Percentiles rank a stretch among this genome's conserved stretches.
Evolutionary conservation across 2,888 invertebrate genomes (phyloP).

Genomic region (Lapara coniferarum): DNA sequence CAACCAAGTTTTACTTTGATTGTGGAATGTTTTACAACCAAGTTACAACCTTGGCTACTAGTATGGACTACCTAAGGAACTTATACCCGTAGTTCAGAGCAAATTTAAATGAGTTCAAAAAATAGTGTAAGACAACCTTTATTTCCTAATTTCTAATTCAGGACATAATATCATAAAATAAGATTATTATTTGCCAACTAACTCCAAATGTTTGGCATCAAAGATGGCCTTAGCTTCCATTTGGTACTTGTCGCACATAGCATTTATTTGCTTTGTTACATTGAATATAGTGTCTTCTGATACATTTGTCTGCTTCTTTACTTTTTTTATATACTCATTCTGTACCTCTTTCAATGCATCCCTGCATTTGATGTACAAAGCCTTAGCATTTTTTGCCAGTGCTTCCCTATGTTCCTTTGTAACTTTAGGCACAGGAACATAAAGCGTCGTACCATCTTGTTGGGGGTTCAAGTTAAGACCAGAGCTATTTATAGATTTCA

Average conservation of each 20-base stretch:
- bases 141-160: slow-evolving; percentile 9
- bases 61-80: too few species aligned
- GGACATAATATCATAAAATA: background rate
- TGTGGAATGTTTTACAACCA: too few species aligned
- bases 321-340: slow-evolving; percentile 87
- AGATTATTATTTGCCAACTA: slow-evolving; percentile 83
- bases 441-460: slow-evolving; percentile 96
- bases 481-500: slow-evolving; percentile 90
- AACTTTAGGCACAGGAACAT: slow-evolving; percentile 94
- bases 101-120: background rate
- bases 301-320: slow-evolving; percentile 87
- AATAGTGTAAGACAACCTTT: background rate
- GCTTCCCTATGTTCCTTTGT: slow-evolving; percentile 96
- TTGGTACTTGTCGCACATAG: slow-evolving; percentile 87
- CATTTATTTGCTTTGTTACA: slow-evolving; percentile 87
- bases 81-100: too few species aligned
- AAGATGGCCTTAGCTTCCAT: slow-evolving; percentile 70
- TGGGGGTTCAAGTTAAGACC: slow-evolving; percentile 97
- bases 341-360: slow-evolving; percentile 90
- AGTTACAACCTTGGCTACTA: too few species aligned
- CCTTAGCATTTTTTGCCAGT: slow-evolving; percentile 94
- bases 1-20: too few species aligned
- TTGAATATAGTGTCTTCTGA: slow-evolving; percentile 88
- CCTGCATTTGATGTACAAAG: slow-evolving; percentile 90
- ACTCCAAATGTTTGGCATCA: slow-evolving; percentile 88